Percentiles rank a stretch among this genome's conserved stretches.
phyloP scores from a whole-genome alignment of 2,113 vertebrate genomes.

The Nothocercus nigrocapillus region DNA sequence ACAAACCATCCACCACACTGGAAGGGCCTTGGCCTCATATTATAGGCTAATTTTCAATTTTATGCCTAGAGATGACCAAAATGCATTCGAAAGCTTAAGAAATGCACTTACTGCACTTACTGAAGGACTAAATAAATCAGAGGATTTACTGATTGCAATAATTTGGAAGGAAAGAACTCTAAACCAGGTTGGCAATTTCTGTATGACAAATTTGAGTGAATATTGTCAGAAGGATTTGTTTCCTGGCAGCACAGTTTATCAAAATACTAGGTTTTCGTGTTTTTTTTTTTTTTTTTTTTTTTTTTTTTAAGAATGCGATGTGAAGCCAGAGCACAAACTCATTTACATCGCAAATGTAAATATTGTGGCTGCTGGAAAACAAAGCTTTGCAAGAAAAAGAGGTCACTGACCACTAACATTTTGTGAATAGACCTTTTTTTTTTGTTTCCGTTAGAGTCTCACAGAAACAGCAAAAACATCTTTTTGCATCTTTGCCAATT shows the following conservation, averaged over 20 bases:
- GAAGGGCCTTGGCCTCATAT: not conserved
- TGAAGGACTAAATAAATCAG: not conserved
- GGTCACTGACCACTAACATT: slow-evolving; percentile 51
- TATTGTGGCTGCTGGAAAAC: slow-evolving; percentile 32
- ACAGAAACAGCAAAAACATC: slow-evolving; percentile 39
- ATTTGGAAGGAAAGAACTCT: not conserved
- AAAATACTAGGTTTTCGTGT: not conserved
- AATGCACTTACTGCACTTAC: not conserved
- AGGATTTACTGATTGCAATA: not conserved
- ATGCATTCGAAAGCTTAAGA: not conserved
- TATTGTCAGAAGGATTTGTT: not conserved
- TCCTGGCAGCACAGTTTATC: not conserved
- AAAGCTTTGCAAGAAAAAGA: slow-evolving; percentile 42
- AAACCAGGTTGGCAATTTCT: not conserved
- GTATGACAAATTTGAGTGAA: not conserved
- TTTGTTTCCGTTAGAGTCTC: not conserved
- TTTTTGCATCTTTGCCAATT: slow-evolving; percentile 61
- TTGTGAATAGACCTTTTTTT: not conserved
- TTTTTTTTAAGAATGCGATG: not conserved
- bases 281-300: not conserved
- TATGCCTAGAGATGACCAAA: not conserved
- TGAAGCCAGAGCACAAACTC: slow-evolving; percentile 17
- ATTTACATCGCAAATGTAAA: slow-evolving; percentile 39
- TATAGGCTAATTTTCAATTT: not conserved
- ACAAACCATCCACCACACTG: not conserved